These are phyloP conservation scores for Anthonomus grandis DNA, from an alignment of 1,140 invertebrate species.

Conservation along the genomic window DNA sequence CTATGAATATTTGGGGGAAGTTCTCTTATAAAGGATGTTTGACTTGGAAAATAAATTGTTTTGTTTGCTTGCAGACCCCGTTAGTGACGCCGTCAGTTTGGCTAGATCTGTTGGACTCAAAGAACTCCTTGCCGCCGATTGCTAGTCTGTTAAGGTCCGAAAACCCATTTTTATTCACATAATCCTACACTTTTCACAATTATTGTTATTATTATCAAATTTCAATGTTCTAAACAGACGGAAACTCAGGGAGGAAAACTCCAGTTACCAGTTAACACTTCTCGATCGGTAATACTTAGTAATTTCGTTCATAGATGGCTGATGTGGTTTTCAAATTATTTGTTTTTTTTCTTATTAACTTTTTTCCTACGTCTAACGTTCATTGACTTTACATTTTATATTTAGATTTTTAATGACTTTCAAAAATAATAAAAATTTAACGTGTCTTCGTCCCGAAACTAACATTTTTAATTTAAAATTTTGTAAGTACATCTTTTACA, in stretches of 20 bases:
- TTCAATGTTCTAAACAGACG: slow-evolving; percentile 48
- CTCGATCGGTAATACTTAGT: slow-evolving; percentile 31
- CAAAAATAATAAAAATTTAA: no score
- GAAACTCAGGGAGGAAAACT: slow-evolving; percentile 46
- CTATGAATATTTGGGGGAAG: no score
- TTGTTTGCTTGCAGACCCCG: slow-evolving; percentile 27
- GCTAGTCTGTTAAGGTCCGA: slow-evolving; percentile 3
- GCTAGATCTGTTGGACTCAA: slow-evolving; percentile 16
- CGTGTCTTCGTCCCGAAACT: no score
- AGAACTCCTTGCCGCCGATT: slow-evolving; percentile 1
- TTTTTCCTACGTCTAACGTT: neutral
- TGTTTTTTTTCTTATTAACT: slow-evolving; percentile 11
- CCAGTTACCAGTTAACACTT: slow-evolving; percentile 44
- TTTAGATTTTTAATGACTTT: no score
- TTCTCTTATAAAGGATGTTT: no score
- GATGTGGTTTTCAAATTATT: neutral
- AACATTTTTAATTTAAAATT: no score
- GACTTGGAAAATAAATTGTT: slow-evolving; percentile 20
- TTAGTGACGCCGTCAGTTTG: slow-evolving; percentile 36
- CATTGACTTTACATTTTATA: no score
- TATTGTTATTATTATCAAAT: slow-evolving; percentile 44
- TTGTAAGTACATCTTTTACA: no score
- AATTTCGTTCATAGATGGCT: slow-evolving; percentile 22
- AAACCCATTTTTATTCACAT: slow-evolving; percentile 20
- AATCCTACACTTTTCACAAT: slow-evolving; percentile 29